These are phyloP conservation scores for Ricordea florida DNA, from an alignment of 92 coral and sea anemone species.

Conservation along the genomic window DNA sequence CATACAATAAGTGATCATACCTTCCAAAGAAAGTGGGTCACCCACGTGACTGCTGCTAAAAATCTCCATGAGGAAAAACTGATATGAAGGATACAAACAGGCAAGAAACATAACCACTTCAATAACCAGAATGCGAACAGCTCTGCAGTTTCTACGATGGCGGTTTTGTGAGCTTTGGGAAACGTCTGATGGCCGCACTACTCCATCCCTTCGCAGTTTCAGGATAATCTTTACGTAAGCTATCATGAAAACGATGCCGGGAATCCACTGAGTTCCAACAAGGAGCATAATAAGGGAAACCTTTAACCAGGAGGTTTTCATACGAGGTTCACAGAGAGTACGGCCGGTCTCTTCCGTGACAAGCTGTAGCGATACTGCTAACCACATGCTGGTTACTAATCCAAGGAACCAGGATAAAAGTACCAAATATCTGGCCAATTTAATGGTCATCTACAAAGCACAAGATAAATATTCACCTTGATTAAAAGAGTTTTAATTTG, in stretches of 20 bases:
- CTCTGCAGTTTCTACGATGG: slow-evolving; percentile 64
- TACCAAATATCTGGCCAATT: slow-evolving; percentile 8
- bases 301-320: slow-evolving; percentile 2
- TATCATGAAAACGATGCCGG: slow-evolving; percentile 45
- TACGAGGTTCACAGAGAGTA: slow-evolving; percentile 7
- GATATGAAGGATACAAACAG: slow-evolving; percentile 52
- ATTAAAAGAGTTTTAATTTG: no score
- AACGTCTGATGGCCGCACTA: slow-evolving; percentile 46
- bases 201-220: slow-evolving; percentile 61
- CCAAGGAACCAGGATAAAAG: slow-evolving; percentile 27
- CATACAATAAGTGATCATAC: slow-evolving; percentile 31
- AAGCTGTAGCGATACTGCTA: slow-evolving; percentile 6
- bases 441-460: slow-evolving; percentile 49
- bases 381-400: neutral
- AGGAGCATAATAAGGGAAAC: neutral
- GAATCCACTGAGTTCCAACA: slow-evolving; percentile 35
- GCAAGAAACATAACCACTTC: slow-evolving; percentile 54
- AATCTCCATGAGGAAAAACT: slow-evolving; percentile 5
- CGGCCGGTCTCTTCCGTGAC: neutral
- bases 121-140: slow-evolving; percentile 62
- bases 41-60: neutral
- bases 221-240: slow-evolving; percentile 61
- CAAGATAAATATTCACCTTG: no score
- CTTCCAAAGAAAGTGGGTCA: slow-evolving; percentile 5
- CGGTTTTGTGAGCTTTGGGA: slow-evolving; percentile 68